A percentile compares a stretch with the other conserved stretches of the same genome.
These are phyloP conservation scores for Karalla daura DNA, from an alignment of 2,797 vertebrate species.

Conservation along the genomic window DNA sequence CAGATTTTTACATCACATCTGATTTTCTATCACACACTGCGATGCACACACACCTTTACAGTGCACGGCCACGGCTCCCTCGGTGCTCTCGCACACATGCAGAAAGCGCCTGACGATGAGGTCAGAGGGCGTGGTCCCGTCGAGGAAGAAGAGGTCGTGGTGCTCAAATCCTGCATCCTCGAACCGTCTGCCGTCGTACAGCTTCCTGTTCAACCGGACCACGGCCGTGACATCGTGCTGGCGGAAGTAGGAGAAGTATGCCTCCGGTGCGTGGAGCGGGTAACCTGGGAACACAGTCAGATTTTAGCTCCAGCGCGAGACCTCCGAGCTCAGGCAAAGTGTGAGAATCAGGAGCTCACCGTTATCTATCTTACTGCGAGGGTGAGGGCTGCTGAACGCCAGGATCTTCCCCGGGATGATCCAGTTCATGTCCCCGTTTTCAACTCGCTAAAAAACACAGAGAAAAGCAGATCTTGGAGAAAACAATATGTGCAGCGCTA, in stretches of 20 bases:
- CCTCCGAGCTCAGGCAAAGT: too few species aligned
- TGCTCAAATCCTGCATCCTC: constrained; percentile 91
- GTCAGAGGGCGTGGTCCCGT: constrained; percentile 93
- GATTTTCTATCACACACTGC: background rate
- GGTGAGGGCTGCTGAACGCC: constrained; percentile 94
- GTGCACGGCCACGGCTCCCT: constrained; percentile 90
- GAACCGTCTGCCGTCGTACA: constrained; percentile 91
- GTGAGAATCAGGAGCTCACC: too few species aligned
- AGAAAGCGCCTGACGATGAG: constrained; percentile 89
- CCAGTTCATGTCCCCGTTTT: constrained; percentile 97
- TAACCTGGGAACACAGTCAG: constrained; percentile 79
- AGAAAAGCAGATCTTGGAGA: constrained; percentile 6
- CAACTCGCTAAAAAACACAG: constrained; percentile 85
- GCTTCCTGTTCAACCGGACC: constrained; percentile 92
- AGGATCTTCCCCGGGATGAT: constrained; percentile 91
- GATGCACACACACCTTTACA: constrained; percentile 87
- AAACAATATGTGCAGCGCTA: background rate
- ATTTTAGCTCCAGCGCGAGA: background rate
- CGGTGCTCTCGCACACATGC: constrained; percentile 89
- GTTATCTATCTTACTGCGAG: constrained; percentile 93
- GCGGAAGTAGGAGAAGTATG: constrained; percentile 92
- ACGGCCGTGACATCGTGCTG: constrained; percentile 87
- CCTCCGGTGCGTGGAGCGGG: constrained; percentile 92
- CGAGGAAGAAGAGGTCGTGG: constrained; percentile 92
- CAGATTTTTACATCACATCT: background rate